A percentile compares a stretch with the other conserved stretches of the same genome.
Conservation (phyloP, 2,888 invertebrate genomes). For the Proisotoma minuta region DNA sequence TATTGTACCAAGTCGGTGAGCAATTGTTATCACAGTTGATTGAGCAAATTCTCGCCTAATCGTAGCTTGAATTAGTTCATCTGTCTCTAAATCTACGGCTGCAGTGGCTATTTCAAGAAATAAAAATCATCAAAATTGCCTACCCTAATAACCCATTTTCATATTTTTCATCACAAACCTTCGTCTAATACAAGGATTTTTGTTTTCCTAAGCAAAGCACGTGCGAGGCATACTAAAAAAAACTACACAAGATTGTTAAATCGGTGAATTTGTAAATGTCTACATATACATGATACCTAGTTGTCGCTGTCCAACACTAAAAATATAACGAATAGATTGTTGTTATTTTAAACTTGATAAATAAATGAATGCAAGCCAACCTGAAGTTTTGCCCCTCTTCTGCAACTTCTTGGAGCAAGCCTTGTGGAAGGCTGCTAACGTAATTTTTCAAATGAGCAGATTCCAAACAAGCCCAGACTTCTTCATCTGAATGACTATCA, state of each 20-base stretch:
- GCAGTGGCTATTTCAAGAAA: constrained; percentile 61
- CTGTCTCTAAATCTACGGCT: constrained; percentile 85
- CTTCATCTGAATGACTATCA: constrained; percentile 67
- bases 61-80: constrained; percentile 72
- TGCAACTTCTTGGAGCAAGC: constrained; percentile 73
- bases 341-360: too few relatives aligned
- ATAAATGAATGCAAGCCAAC: constrained; percentile 34
- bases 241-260: constrained; percentile 47
- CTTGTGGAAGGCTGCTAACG: constrained; percentile 69
- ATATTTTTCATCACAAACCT: constrained; percentile 54
- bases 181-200: constrained; percentile 54
- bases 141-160: constrained; percentile 73
- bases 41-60: constrained; percentile 79
- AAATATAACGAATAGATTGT: too few relatives aligned
- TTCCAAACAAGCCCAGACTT: constrained; percentile 82
- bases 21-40: constrained; percentile 86
- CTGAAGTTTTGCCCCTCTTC: constrained; percentile 83
- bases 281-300: background rate
- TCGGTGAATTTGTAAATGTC: too few relatives aligned
- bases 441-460: constrained; percentile 83
- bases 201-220: constrained; percentile 51
- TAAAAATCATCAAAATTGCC: constrained; percentile 47
- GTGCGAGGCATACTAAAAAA: constrained; percentile 49
- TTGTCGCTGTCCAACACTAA: too few relatives aligned
- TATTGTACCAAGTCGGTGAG: constrained; percentile 87